Conservation (phyloP, 2,888 invertebrate species). For the Neoascia interrupta region DNA sequence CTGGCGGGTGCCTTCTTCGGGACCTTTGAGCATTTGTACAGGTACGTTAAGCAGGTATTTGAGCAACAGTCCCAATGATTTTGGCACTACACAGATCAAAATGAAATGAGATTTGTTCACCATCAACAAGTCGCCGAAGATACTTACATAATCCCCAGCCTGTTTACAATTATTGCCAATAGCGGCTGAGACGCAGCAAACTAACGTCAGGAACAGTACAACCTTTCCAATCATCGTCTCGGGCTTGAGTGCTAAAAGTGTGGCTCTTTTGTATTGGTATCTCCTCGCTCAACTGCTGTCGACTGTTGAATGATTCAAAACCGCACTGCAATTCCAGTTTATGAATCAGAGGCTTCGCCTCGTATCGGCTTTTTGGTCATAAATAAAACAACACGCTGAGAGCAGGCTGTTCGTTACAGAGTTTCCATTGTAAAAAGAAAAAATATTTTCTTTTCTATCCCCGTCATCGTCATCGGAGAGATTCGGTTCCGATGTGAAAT, state of each 20-base stretch:
- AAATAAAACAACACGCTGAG: background rate
- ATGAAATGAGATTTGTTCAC: slow-evolving; percentile 8
- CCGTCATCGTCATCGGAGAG: background rate
- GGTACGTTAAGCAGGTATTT: slow-evolving; percentile 75
- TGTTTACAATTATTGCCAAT: slow-evolving; percentile 11
- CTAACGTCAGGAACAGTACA: slow-evolving; percentile 10
- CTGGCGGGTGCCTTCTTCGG: background rate
- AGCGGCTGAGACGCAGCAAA: slow-evolving; percentile 18
- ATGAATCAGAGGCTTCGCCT: slow-evolving; percentile 20
- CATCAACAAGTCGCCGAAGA: background rate
- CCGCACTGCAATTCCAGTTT: slow-evolving; percentile 42
- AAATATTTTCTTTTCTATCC: background rate
- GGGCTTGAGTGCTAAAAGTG: background rate
- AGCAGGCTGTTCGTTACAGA: slow-evolving; percentile 4
- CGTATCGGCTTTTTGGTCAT: background rate
- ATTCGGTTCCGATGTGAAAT: background rate
- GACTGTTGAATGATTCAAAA: slow-evolving; percentile 34
- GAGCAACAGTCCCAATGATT: slow-evolving; percentile 78
- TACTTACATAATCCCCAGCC: slow-evolving; percentile 44
- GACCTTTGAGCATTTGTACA: slow-evolving; percentile 72
- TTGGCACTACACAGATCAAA: slow-evolving; percentile 74
- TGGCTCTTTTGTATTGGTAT: no score
- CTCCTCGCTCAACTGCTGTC: slow-evolving; percentile 30
- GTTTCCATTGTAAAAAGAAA: background rate
- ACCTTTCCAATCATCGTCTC: slow-evolving; percentile 22